phyloP scores from a whole-genome alignment of 2,113 vertebrate genomes.

The Xiphophorus hellerii region DNA sequence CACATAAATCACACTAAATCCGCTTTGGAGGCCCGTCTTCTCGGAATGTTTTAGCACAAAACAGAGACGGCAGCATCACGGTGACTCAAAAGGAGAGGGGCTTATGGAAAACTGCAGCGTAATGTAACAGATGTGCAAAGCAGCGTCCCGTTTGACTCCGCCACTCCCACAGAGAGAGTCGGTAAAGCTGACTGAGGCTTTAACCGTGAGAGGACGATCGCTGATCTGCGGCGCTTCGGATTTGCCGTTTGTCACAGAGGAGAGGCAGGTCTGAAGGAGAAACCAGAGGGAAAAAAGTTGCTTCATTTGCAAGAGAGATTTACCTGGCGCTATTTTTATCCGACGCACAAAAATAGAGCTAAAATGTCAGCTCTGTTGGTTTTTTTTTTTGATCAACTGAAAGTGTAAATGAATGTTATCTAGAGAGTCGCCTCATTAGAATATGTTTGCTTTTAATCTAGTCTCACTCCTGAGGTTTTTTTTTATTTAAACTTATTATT shows the following conservation, averaged over 20 bases:
- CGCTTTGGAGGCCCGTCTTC: conserved; percentile 72
- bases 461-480: conserved; percentile 21
- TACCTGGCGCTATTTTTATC: conserved; percentile 8
- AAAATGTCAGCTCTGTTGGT: background rate
- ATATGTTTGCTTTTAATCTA: conserved; percentile 23
- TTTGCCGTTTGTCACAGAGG: conserved; percentile 7
- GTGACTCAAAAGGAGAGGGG: conserved; percentile 32
- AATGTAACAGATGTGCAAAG: conserved; percentile 39
- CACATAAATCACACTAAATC: conserved; percentile 74
- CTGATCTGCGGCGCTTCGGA: conserved; percentile 12
- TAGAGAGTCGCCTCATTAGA: conserved; percentile 24
- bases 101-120: conserved; percentile 50
- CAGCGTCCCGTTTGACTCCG: conserved; percentile 52
- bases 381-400: conserved; percentile 21
- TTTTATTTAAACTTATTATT: conserved; percentile 25
- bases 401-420: conserved; percentile 30
- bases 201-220: conserved; percentile 20
- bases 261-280: conserved; percentile 5
- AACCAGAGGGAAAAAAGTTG: conserved; percentile 4
- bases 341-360: conserved; percentile 17
- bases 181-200: conserved; percentile 14
- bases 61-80: conserved; percentile 39
- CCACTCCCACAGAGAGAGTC: conserved; percentile 39
- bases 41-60: conserved; percentile 61
- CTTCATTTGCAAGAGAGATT: background rate